A percentile compares a stretch with the other conserved stretches of the same genome.
These are phyloP conservation scores for Galaxea fascicularis DNA, from an alignment of 92 coral and sea anemone species.

Conservation along the genomic window DNA sequence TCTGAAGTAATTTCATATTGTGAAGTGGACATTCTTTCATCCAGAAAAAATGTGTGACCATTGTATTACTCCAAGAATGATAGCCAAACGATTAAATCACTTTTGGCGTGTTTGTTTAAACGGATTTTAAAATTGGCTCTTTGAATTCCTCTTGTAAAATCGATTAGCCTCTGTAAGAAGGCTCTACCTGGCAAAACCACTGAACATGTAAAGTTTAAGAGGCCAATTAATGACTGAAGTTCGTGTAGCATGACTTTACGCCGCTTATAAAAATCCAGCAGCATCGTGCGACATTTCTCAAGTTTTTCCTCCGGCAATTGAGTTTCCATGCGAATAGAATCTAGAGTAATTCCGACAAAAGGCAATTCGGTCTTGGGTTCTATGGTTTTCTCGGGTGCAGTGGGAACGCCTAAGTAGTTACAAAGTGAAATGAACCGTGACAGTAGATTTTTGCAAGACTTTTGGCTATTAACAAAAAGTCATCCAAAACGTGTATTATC, in stretches of 20 bases:
- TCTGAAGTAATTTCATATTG: slow-evolving; percentile 12
- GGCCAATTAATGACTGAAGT: slow-evolving; percentile 22
- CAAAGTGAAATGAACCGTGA: slow-evolving; percentile 44
- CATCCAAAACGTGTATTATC: slow-evolving; percentile 67
- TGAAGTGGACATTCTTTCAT: slow-evolving; percentile 31
- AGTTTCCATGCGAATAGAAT: slow-evolving; percentile 49
- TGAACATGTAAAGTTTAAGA: slow-evolving; percentile 16
- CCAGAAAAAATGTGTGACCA: slow-evolving; percentile 45
- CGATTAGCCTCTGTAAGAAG: slow-evolving; percentile 35
- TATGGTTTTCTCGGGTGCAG: slow-evolving; percentile 66
- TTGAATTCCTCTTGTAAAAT: slow-evolving; percentile 40
- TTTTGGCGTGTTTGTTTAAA: slow-evolving; percentile 8
- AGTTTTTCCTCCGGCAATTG: slow-evolving; percentile 61
- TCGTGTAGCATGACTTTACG: not conserved
- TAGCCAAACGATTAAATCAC: slow-evolving; percentile 41
- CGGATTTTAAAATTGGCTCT: slow-evolving; percentile 23
- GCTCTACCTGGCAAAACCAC: slow-evolving; percentile 39
- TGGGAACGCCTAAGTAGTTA: slow-evolving; percentile 58
- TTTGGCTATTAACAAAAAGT: slow-evolving; percentile 65
- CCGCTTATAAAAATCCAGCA: slow-evolving; percentile 3
- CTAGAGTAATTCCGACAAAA: slow-evolving; percentile 67
- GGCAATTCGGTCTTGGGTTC: slow-evolving; percentile 37
- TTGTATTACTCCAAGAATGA: slow-evolving; percentile 30
- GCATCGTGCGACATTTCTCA: slow-evolving; percentile 26
- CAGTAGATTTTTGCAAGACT: slow-evolving; percentile 44